Conservation (phyloP, 1,140 invertebrate genomes). For the Drosophila pachea region DNA sequence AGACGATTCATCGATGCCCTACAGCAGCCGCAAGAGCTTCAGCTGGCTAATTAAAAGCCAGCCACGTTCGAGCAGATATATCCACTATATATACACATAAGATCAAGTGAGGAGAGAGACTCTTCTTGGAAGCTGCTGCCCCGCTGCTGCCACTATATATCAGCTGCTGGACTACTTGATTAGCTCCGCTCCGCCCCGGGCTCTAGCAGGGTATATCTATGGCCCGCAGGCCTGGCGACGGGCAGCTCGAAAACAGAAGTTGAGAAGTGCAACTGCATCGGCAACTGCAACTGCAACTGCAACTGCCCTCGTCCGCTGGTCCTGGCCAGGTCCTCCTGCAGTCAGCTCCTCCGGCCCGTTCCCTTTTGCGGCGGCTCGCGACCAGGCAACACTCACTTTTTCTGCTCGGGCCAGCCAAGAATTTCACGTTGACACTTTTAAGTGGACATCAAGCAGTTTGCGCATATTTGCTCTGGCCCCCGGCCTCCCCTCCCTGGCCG, state of each 20-base stretch:
- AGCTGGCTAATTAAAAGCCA: neutral
- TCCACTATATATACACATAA: neutral
- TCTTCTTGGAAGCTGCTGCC: too few relatives aligned
- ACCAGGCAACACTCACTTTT: slow-evolving; percentile 62
- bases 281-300: slow-evolving; percentile 21
- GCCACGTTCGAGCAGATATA: neutral
- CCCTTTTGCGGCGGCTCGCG: slow-evolving; percentile 44
- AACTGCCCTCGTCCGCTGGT: slow-evolving; percentile 6
- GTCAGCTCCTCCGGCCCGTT: slow-evolving; percentile 3
- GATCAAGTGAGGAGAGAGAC: too few relatives aligned
- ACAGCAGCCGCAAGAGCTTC: neutral
- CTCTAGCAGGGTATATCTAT: neutral
- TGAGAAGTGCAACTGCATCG: slow-evolving; percentile 11
- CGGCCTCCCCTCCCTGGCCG: neutral
- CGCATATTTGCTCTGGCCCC: slow-evolving; percentile 58
- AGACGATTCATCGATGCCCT: slow-evolving; percentile 30
- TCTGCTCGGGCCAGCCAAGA: slow-evolving; percentile 59
- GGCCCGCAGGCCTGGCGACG: neutral
- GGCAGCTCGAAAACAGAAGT: slow-evolving; percentile 53
- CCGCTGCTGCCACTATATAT: too few relatives aligned
- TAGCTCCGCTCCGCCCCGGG: too few relatives aligned
- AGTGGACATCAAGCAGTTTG: slow-evolving; percentile 77
- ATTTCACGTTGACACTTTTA: slow-evolving; percentile 77
- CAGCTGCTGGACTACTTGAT: too few relatives aligned
- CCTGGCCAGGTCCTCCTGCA: neutral